Percentiles rank a stretch among this genome's conserved stretches.
Evolutionary conservation across 1,140 invertebrate genomes (phyloP).

Genomic region (Macrostomum lignano): DNA sequence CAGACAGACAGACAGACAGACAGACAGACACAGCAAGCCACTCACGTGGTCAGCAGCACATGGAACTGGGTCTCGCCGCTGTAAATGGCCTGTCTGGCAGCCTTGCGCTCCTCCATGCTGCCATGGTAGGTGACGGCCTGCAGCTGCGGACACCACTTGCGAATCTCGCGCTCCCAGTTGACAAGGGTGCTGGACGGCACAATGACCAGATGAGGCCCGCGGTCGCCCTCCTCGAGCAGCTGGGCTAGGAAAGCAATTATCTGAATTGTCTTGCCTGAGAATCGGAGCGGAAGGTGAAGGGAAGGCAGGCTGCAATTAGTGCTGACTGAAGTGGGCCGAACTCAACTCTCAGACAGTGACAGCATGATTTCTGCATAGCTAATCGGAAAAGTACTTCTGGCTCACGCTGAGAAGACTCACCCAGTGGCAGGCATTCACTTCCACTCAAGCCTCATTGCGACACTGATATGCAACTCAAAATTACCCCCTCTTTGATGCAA

Average conservation of each 20-base stretch:
- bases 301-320: no score
- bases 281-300: no score
- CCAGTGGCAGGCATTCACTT: no score
- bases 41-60: slow-evolving; percentile 54
- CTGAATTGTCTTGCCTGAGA: slow-evolving; percentile 74
- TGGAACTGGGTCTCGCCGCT: slow-evolving; percentile 42
- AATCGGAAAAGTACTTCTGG: no score
- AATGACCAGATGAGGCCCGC: slow-evolving; percentile 50
- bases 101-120: slow-evolving; percentile 45
- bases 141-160: slow-evolving; percentile 50
- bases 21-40: slow-evolving; percentile 7
- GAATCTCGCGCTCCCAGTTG: slow-evolving; percentile 58
- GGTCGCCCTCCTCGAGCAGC: slow-evolving; percentile 41
- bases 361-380: no score
- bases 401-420: no score
- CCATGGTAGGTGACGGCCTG: slow-evolving; percentile 56
- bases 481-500: no score
- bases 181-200: slow-evolving; percentile 66
- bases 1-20: no score
- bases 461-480: no score
- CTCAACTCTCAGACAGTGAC: no score
- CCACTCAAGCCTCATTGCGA: no score
- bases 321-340: no score
- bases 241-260: slow-evolving; percentile 50
- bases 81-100: slow-evolving; percentile 44